These are phyloP conservation scores for Myopa tessellatipennis DNA, from an alignment of 2,888 invertebrate genomes.

Conservation along the genomic window DNA sequence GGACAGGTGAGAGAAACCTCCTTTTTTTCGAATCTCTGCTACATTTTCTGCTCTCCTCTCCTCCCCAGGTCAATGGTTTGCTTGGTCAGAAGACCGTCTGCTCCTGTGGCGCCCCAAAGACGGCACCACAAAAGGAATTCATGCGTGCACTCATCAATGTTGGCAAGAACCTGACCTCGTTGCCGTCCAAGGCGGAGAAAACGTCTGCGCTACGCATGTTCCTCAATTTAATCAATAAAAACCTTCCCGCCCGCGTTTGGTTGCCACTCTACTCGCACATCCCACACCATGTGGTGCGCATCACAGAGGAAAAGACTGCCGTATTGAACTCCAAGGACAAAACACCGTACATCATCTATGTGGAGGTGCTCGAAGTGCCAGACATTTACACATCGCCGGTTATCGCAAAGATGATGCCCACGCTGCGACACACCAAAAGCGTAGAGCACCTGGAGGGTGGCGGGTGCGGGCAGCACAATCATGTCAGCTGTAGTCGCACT, in stretches of 20 bases:
- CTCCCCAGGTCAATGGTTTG: conserved; percentile 76
- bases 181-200: conserved; percentile 90
- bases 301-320: conserved; percentile 96
- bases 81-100: conserved; percentile 82
- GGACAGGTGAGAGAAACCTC: conserved; percentile 67
- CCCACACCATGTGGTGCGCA: conserved; percentile 94
- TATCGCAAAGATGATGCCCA: conserved; percentile 88
- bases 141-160: conserved; percentile 88
- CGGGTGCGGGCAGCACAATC: conserved; percentile 48
- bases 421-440: conserved; percentile 90
- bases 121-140: conserved; percentile 87
- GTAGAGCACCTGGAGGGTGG: conserved; percentile 84
- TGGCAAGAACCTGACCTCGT: conserved; percentile 83
- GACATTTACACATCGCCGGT: conserved; percentile 86
- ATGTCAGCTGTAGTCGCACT: conserved; percentile 58
- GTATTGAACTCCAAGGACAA: conserved; percentile 93
- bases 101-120: conserved; percentile 82
- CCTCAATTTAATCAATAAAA: conserved; percentile 91
- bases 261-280: conserved; percentile 87
- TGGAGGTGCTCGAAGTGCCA: conserved; percentile 92
- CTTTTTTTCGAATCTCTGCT: not conserved
- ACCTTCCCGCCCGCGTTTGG: conserved; percentile 98
- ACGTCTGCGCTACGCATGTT: conserved; percentile 93
- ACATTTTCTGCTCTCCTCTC: not conserved
- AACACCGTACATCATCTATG: conserved; percentile 97